Base-by-base conservation (phyloP, 2,113 vertebrate genomes). In the Pungitius pungitius region DNA sequence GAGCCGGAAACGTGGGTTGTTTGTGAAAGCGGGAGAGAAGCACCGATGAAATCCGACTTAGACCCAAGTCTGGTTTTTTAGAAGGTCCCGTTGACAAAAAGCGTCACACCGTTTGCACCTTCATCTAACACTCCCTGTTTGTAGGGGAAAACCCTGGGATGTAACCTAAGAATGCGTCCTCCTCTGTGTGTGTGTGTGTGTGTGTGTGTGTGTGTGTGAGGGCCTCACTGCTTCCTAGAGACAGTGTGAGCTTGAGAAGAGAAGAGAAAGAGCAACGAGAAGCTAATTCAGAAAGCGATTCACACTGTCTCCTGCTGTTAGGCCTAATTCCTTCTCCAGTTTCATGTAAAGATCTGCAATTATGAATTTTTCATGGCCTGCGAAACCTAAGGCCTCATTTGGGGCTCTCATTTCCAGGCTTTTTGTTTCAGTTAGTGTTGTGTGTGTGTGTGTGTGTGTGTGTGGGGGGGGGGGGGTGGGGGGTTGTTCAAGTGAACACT, bases 361-460 rank as follows among this genome's bases (percentile, higher is more conserved):
- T 91, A 92, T 92, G 80, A 90, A 92, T 89, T 89, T 91, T 92
- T 91, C 87, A 92, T 92, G 87, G 85, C 77, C 75, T 69, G 74
- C 6, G 89, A 89, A 92, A 92, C 84, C 83, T 69, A 87, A 91
- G 78, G 78, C 85, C 85, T 90, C 90, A 80, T 87, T 90, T 85
- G 78, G 81, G 84, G 85, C 78, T 90, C 83, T 86, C 76, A 75
- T 90, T 92, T 90, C 86, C 81, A 86, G 77, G 10, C 82, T 82
- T 89, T 86, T 77, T 78, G 84, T 89, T 85, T 82, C 77, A 81
- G 70, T 77, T 81, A 55, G 67, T 26, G 65, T 60, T 61, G 60
- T 54, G 54, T 65, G 43, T 67, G 42, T 42, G 37, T 70, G 77
- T 60, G 55, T 69, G 56, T 73, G 54, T 62, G 33, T 65, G 22